phyloP scores from a whole-genome alignment of 1,140 invertebrate species.

The Ruditapes philippinarum region DNA sequence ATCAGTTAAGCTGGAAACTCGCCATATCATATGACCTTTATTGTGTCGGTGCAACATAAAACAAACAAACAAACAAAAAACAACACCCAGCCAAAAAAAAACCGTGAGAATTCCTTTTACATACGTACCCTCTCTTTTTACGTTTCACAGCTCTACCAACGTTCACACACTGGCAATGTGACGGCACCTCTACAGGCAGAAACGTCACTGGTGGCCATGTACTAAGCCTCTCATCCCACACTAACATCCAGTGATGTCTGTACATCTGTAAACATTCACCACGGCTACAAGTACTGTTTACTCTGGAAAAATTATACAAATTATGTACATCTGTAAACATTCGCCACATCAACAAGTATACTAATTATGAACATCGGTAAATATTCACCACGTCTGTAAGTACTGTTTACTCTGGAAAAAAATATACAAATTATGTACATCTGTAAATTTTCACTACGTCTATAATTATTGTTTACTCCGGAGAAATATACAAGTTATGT shows the following conservation, averaged over 20 bases:
- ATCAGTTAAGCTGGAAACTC: background rate
- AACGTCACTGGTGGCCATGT: slow-evolving; percentile 75
- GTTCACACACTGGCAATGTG: slow-evolving; percentile 77
- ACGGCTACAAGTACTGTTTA: slow-evolving; percentile 67
- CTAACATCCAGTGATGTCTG: slow-evolving; percentile 75
- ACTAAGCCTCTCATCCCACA: slow-evolving; percentile 73
- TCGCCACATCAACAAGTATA: slow-evolving; percentile 66
- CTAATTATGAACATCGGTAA: too few species aligned
- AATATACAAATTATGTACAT: too few species aligned
- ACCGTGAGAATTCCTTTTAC: background rate
- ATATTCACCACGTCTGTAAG: too few species aligned
- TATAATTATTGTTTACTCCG: slow-evolving; percentile 69
- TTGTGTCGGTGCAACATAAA: too few species aligned
- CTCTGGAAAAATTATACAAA: too few species aligned
- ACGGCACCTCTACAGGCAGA: slow-evolving; percentile 74
- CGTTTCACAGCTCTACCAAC: slow-evolving; percentile 55
- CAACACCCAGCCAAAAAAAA: background rate
- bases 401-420: too few species aligned
- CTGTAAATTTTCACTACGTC: slow-evolving; percentile 68
- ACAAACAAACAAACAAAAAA: background rate
- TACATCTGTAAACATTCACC: slow-evolving; percentile 75
- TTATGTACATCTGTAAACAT: slow-evolving; percentile 76
- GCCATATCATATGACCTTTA: too few species aligned
- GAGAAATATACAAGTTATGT: too few species aligned
- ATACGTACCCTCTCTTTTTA: slow-evolving; percentile 12